Percentiles rank a stretch among this genome's conserved stretches.
Evolutionary conservation across 2,888 invertebrate genomes (phyloP).

Genomic region (Pollenia angustigena): DNA sequence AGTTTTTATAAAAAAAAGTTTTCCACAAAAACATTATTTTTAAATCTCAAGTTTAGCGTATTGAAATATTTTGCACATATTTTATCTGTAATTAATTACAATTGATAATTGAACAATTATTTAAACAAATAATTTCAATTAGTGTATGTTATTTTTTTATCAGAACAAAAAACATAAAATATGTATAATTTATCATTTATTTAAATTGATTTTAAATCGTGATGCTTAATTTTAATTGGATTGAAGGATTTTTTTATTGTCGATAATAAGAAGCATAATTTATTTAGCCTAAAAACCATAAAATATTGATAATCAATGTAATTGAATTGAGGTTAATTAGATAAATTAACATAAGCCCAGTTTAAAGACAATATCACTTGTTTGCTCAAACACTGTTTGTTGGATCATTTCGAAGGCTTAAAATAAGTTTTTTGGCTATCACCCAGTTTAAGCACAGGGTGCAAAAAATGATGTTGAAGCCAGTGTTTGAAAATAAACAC

Average conservation of each 20-base stretch:
- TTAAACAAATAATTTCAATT: conserved; percentile 50
- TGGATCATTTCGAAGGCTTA: no score
- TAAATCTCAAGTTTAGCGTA: conserved; percentile 44
- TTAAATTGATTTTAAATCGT: conserved; percentile 23
- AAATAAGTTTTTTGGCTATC: no score
- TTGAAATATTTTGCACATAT: conserved; percentile 6
- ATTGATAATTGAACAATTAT: conserved; percentile 53
- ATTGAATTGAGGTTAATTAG: conserved; percentile 36
- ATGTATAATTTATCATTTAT: conserved; percentile 27
- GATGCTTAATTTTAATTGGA: conserved; percentile 30
- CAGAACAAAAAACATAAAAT: conserved; percentile 12
- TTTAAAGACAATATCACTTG: background rate
- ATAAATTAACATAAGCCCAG: background rate
- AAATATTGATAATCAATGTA: conserved; percentile 28
- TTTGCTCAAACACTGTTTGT: no score
- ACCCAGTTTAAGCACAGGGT: no score
- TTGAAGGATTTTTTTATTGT: conserved; percentile 33
- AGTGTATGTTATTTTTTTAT: conserved; percentile 5
- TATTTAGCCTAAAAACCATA: background rate
- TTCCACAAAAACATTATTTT: background rate
- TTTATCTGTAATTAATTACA: conserved; percentile 42
- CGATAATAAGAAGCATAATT: conserved; percentile 23
- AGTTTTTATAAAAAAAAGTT: background rate
- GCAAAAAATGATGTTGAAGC: no score
- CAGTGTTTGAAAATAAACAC: no score